These are phyloP conservation scores for Elephantulus edwardii DNA, from an alignment of 2,113 vertebrate species.

Conservation along the genomic window DNA sequence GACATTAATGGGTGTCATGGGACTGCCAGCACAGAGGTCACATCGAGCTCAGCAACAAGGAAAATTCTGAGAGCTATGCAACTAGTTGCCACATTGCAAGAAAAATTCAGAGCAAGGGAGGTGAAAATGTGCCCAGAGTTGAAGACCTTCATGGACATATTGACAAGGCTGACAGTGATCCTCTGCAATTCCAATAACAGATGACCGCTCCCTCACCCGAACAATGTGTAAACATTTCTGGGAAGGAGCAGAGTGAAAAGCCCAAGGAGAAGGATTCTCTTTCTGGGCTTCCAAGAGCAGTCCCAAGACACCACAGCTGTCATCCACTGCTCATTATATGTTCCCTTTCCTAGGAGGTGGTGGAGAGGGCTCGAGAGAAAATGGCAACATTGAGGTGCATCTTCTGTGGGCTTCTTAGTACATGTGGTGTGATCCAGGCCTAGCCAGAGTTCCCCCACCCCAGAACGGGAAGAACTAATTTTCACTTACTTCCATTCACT, in stretches of 20 bases:
- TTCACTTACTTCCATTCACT: neutral
- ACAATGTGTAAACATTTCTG: neutral
- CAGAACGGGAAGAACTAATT: neutral
- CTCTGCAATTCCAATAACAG: neutral
- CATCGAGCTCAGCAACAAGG: accelerated
- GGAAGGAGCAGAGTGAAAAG: neutral
- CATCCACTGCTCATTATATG: neutral
- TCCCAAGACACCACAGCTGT: neutral
- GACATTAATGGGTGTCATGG: accelerated
- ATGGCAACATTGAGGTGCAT: neutral
- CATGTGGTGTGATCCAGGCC: neutral
- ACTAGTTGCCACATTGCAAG: neutral
- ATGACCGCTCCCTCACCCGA: neutral
- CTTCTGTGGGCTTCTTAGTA: neutral
- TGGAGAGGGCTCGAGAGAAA: neutral
- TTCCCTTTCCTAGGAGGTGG: neutral
- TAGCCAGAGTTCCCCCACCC: neutral
- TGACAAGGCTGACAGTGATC: neutral
- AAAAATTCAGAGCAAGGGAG: neutral
- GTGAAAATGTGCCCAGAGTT: accelerated
- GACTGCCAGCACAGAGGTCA: neutral
- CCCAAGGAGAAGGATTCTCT: neutral
- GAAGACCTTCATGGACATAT: neutral
- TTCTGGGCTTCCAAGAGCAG: neutral
- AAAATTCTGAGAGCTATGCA: no score